A percentile compares a stretch with the other conserved stretches of the same genome.
Conservation (phyloP, 2,888 invertebrate genomes). For the Diaprepes abbreviatus region DNA sequence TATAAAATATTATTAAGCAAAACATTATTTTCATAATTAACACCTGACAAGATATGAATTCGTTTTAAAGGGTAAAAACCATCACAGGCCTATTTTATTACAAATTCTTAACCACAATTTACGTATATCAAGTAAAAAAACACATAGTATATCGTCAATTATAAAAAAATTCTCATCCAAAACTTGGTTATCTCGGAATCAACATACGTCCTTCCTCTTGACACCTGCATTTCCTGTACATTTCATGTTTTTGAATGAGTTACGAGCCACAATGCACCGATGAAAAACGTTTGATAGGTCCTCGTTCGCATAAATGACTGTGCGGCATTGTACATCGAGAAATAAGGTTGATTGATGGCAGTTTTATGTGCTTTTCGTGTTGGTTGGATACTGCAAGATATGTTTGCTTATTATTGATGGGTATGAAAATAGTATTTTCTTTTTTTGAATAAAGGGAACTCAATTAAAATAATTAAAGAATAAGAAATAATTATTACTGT, state of each 20-base stretch:
- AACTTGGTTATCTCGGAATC: conserved; percentile 39
- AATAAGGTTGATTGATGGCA: conserved; percentile 39
- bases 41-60: too few species aligned
- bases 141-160: too few species aligned
- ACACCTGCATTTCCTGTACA: conserved; percentile 49
- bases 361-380: conserved; percentile 31
- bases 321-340: conserved; percentile 24
- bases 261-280: conserved; percentile 46
- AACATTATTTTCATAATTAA: too few species aligned
- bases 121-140: too few species aligned
- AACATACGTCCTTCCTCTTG: conserved; percentile 41
- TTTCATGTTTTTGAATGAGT: conserved; percentile 47
- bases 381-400: conserved; percentile 6
- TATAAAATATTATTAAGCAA: too few species aligned
- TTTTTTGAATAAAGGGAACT: too few species aligned
- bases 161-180: conserved; percentile 11
- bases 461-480: too few species aligned
- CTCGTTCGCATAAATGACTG: conserved; percentile 33
- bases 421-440: too few species aligned
- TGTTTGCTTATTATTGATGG: conserved; percentile 4
- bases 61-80: too few species aligned
- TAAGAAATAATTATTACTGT: too few species aligned
- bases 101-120: too few species aligned
- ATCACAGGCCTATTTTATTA: too few species aligned
- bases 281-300: conserved; percentile 46